Base-by-base conservation (phyloP, 1,140 invertebrate genomes). In the Cotesia glomerata region DNA sequence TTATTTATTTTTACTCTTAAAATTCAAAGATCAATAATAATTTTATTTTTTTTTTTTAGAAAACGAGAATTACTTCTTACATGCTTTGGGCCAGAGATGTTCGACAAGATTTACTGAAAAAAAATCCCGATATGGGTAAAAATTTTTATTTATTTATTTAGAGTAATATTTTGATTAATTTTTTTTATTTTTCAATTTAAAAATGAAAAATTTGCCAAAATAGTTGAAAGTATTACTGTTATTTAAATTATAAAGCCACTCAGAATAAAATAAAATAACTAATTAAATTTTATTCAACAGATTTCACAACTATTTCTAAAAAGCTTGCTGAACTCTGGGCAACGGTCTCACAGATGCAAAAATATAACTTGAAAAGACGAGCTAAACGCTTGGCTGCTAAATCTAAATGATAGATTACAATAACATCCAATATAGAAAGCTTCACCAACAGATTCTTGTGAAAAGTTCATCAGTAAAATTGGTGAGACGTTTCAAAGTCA, bases 31-130 rank as follows among this genome's bases (percentile, higher is more conserved):
- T 54, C 3, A 54, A 5, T 54, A 0, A 11, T 35, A 5, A 9
- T 72, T 39, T 64, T 61, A 72, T 73, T 69, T 78, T 36, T 11
- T 82, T 86, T 93, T 94, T 71, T 96, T 95, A 26, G 26, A 26
- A 26, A 26, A 26, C 26, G 3, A 26, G 26, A 26, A 3, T 26
- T 26, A 26, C 26, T 2, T 95, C 95, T 0, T 97, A 97, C 84
- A 95, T 95, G 91, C 87, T 97, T 77, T 97, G 95, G 94, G 93
- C 94, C 4, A 93, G 93, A 79, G 93, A 95, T 80, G 90, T 94
- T 36, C 89, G 95, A 59, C 91, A 92, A 76, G 91, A 92, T 74
- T 88, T 95, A 73, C 84, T 92, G 39, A 88, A 90, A 72, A 89
- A 91, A 77, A 89, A 92, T 87, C 94, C 94, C 11, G 90, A 93